Conservation (phyloP, 2,113 vertebrate species). For the Zapus hudsonius region DNA sequence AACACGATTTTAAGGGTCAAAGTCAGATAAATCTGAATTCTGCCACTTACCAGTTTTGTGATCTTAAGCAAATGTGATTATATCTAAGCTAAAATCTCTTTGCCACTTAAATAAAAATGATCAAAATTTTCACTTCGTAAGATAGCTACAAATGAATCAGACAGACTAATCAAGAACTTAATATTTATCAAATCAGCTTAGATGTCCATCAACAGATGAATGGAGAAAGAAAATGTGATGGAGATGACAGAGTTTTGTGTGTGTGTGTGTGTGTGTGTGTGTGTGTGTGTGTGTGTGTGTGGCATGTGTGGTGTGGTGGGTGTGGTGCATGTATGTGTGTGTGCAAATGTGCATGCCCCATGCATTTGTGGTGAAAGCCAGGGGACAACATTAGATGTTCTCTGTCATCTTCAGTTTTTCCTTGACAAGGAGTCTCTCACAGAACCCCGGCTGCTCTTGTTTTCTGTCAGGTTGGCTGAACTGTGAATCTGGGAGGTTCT, state of each 20-base stretch:
- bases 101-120: neutral
- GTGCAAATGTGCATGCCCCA: too few relatives aligned
- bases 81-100: neutral
- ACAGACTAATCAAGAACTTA: neutral
- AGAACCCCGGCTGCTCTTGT: too few relatives aligned
- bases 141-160: neutral
- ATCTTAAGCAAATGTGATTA: neutral
- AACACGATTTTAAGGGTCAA: neutral
- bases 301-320: too few relatives aligned
- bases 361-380: too few relatives aligned
- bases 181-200: neutral
- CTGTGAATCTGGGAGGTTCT: too few relatives aligned
- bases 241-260: neutral
- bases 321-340: too few relatives aligned
- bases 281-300: too few relatives aligned
- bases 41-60: neutral
- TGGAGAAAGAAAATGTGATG: neutral
- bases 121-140: neutral
- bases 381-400: too few relatives aligned
- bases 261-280: too few relatives aligned
- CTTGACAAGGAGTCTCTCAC: too few relatives aligned
- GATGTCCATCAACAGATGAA: neutral
- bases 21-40: neutral
- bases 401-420: too few relatives aligned
- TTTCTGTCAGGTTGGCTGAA: too few relatives aligned